Evolutionary conservation across 2,113 vertebrate genomes (phyloP).

Genomic region (Sebastes fasciatus): DNA sequence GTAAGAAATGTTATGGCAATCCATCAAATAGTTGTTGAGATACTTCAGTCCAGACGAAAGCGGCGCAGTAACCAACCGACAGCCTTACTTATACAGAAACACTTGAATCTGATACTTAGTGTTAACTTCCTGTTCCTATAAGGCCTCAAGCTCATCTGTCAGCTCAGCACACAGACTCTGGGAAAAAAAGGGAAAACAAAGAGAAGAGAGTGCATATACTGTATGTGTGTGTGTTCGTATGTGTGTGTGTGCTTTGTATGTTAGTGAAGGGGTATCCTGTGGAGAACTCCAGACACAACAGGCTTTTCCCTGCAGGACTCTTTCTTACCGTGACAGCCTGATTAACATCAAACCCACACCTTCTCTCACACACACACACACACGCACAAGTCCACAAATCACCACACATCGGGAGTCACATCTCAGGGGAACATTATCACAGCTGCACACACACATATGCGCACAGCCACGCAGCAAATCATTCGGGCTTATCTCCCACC

Average conservation of each 20-base stretch:
- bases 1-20: not conserved
- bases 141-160: conserved; percentile 1
- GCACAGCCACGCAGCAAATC: conserved; percentile 44
- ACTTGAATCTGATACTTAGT: not conserved
- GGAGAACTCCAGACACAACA: conserved; percentile 73
- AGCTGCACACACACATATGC: conserved; percentile 44
- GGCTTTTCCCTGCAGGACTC: conserved; percentile 72
- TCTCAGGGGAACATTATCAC: conserved; percentile 67
- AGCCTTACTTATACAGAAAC: not conserved
- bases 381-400: conserved; percentile 38
- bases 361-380: conserved; percentile 20
- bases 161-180: conserved; percentile 17
- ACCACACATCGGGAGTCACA: conserved; percentile 55
- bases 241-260: conserved; percentile 7
- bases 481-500: conserved; percentile 73
- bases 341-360: conserved; percentile 69
- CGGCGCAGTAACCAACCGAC: no score
- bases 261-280: conserved; percentile 54
- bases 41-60: not conserved
- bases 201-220: not conserved
- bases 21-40: not conserved
- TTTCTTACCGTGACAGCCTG: conserved; percentile 73
- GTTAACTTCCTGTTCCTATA: not conserved
- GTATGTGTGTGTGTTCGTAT: not conserved
- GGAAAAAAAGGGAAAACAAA: conserved; percentile 39